Evolutionary conservation across 2,888 invertebrate genomes (phyloP).

Genomic region (Chymomyza caudatula): DNA sequence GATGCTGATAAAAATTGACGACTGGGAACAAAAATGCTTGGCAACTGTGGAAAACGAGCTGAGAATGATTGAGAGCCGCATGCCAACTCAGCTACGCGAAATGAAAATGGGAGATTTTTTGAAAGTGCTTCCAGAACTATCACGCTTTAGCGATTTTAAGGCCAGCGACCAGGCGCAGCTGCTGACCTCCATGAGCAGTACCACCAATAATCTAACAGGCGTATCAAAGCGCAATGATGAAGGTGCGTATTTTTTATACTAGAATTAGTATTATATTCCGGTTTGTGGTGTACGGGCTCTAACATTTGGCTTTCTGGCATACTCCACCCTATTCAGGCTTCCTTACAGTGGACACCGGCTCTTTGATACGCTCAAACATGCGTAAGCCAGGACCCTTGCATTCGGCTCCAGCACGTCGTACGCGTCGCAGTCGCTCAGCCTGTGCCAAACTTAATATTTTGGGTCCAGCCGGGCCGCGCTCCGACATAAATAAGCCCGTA

Average conservation of each 20-base stretch:
- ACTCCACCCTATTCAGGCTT: too few relatives aligned
- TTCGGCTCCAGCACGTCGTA: conserved; percentile 74
- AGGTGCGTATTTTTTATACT: too few relatives aligned
- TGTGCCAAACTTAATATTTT: conserved; percentile 41
- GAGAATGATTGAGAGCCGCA: too few relatives aligned
- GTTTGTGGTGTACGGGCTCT: conserved; percentile 26
- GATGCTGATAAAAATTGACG: too few relatives aligned
- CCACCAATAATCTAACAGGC: too few relatives aligned
- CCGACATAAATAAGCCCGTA: neutral
- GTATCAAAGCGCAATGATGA: too few relatives aligned
- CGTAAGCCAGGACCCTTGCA: conserved; percentile 74
- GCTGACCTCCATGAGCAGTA: too few relatives aligned
- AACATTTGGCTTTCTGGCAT: conserved; percentile 48
- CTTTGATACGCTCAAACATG: conserved; percentile 43
- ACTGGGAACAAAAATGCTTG: too few relatives aligned
- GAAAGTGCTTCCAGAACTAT: conserved; percentile 52
- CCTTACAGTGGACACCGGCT: conserved; percentile 77
- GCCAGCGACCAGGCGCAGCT: too few relatives aligned
- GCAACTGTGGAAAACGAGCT: too few relatives aligned
- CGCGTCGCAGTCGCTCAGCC: conserved; percentile 74
- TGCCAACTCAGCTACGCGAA: conserved; percentile 54
- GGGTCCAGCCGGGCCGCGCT: conserved; percentile 28
- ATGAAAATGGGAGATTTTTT: conserved; percentile 71
- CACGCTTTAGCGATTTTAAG: too few relatives aligned
- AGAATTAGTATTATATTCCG: conserved; percentile 1